Conservation (phyloP, 2,888 invertebrate genomes). For the Sturmia bella region DNA sequence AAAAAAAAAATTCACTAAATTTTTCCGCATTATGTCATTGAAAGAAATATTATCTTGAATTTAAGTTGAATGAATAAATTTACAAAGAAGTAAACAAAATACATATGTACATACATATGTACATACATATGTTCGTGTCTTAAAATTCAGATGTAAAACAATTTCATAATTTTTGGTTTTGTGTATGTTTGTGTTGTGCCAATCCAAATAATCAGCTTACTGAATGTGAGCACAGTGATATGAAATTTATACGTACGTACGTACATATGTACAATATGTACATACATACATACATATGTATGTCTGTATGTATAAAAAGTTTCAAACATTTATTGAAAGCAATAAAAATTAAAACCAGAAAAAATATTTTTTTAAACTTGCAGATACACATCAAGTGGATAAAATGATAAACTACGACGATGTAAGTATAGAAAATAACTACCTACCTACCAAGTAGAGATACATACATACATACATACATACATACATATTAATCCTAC, state of each 20-base stretch:
- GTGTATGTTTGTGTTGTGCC: no score
- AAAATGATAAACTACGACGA: conserved; percentile 80
- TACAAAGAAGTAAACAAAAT: conserved; percentile 25
- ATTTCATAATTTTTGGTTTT: no score
- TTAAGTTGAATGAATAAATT: conserved; percentile 2
- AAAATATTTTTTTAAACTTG: conserved; percentile 52
- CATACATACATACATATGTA: no score
- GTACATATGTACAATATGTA: no score
- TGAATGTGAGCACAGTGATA: no score
- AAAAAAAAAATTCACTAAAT: conserved; percentile 50
- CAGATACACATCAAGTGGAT: conserved; percentile 74
- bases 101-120: no score
- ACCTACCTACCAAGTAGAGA: background rate
- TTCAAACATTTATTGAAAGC: no score
- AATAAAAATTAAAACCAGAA: background rate
- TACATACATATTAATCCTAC: background rate
- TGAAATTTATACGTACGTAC: no score
- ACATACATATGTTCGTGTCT: no score
- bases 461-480: background rate
- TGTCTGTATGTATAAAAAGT: no score
- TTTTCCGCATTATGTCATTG: conserved; percentile 48
- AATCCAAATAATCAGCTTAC: no score
- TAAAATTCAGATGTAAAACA: conserved; percentile 23
- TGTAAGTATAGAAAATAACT: conserved; percentile 75
- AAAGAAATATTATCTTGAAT: conserved; percentile 19